Percentiles rank a stretch among this genome's conserved stretches.
phyloP scores from a whole-genome alignment of 2,888 invertebrate species.

The Hoplodrina blanda region DNA sequence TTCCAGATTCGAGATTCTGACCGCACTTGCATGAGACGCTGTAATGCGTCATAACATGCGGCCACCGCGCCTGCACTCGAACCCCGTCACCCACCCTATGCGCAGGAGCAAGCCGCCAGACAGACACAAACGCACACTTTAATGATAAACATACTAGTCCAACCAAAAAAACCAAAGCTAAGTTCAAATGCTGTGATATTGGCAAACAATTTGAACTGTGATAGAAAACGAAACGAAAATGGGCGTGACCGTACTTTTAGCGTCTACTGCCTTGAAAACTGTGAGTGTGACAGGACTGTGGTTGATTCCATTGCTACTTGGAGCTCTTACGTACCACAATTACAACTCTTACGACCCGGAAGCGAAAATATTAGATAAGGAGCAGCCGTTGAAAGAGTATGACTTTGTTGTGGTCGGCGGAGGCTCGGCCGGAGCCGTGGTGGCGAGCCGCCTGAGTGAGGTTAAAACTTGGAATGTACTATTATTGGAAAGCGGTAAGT shows the following conservation, averaged over 20 bases:
- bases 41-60: slow-evolving; percentile 84
- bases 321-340: slow-evolving; percentile 95
- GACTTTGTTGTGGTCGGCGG: slow-evolving; percentile 96
- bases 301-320: slow-evolving; percentile 95
- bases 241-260: slow-evolving; percentile 94
- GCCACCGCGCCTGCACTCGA: slow-evolving; percentile 67
- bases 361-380: slow-evolving; percentile 93
- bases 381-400: slow-evolving; percentile 93
- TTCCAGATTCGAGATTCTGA: slow-evolving; percentile 75
- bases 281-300: slow-evolving; percentile 95
- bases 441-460: slow-evolving; percentile 95
- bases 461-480: slow-evolving; percentile 94
- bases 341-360: slow-evolving; percentile 96
- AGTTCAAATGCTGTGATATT: slow-evolving; percentile 66
- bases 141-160: slow-evolving; percentile 71
- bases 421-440: slow-evolving; percentile 97
- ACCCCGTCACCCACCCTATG: slow-evolving; percentile 72
- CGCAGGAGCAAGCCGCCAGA: slow-evolving; percentile 86
- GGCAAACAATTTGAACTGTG: slow-evolving; percentile 58
- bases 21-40: slow-evolving; percentile 61
- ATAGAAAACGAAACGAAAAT: slow-evolving; percentile 82
- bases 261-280: slow-evolving; percentile 95
- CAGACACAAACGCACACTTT: slow-evolving; percentile 68
- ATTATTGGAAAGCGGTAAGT: slow-evolving; percentile 93
- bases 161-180: slow-evolving; percentile 69